phyloP scores from a whole-genome alignment of 2,888 invertebrate species.

The Tetragonula carbonaria region DNA sequence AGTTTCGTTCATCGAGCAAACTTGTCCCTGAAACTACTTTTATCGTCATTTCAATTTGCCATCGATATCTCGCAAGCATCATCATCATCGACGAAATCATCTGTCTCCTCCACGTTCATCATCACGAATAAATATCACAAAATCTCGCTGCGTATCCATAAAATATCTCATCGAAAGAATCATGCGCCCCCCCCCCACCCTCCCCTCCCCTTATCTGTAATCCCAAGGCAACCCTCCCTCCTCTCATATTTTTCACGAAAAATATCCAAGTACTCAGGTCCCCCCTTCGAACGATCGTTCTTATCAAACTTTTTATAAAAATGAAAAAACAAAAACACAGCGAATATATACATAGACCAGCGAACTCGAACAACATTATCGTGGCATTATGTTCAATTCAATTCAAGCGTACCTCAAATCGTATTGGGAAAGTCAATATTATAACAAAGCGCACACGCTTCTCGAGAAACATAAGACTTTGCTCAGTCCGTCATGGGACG shows the following conservation, averaged over 20 bases:
- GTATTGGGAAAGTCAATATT: background rate
- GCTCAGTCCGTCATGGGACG: background rate
- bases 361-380: conserved; percentile 8
- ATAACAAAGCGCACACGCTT: conserved; percentile 1
- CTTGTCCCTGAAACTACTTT: conserved; percentile 45
- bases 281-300: background rate
- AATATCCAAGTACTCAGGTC: background rate
- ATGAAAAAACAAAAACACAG: background rate
- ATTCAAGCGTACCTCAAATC: background rate
- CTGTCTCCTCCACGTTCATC: conserved; percentile 57
- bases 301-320: background rate
- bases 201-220: background rate
- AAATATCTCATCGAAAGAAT: conserved; percentile 19
- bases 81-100: conserved; percentile 58
- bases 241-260: background rate
- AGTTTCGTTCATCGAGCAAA: conserved; percentile 45
- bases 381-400: background rate
- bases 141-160: conserved; percentile 20
- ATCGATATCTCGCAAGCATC: conserved; percentile 52
- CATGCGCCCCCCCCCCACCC: background rate
- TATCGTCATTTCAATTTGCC: conserved; percentile 53
- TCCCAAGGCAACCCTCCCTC: background rate
- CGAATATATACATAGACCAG: background rate
- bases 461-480: conserved; percentile 34
- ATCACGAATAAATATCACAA: conserved; percentile 9